Evolutionary conservation across 2,797 vertebrate species (phyloP), one percentile per base, ranked within the genome.

Genomic region (Paedocypris micromegethes): DNA sequence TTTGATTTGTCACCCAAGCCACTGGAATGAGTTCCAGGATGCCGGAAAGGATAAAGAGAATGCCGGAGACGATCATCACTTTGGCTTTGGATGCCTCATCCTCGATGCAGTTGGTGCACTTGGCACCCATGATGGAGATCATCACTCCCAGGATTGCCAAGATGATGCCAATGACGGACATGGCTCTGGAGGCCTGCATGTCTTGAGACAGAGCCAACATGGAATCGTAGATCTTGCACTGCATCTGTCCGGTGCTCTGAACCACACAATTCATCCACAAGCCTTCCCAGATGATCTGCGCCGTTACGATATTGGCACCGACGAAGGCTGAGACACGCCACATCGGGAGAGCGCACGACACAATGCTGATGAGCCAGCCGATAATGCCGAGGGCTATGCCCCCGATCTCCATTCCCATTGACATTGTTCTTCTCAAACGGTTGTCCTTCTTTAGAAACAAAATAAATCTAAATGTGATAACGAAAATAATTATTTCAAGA

Each of bases 31-130:
- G 89, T 47, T 86, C 88, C 85, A 97, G 81, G 64, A 98, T 0
- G 4, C 93, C 91, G 0, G 86, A 77, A 5, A 97, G 77, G 57
- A 95, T 47, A 83, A 96, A 96, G 72, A 93, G 80, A 73, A 95
- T 86, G 0, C 96, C 96, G 0, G 93, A 75, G 8, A 92, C 82
- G 46, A 98, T 98, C 88, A 93, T 94, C 81, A 98, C 91, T 83
- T 94, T 96, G 75, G 93, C 88, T 64, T 98, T 98, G 68, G 90
- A 71, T 0, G 83, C 74, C 66, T 95, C 93, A 0, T 95, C 94
- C 59, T 96, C 93, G 2, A 98, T 90, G 74, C 95, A 98, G 85
- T 92, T 93, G 77, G 95, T 98, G 80, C 95, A 98, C 83, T 97
- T 93, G 61, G 94, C 96, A 0, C 96, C 96, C 49, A 93, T 87